Conservation (phyloP, 2,113 vertebrate species). For the Mesocricetus auratus region DNA sequence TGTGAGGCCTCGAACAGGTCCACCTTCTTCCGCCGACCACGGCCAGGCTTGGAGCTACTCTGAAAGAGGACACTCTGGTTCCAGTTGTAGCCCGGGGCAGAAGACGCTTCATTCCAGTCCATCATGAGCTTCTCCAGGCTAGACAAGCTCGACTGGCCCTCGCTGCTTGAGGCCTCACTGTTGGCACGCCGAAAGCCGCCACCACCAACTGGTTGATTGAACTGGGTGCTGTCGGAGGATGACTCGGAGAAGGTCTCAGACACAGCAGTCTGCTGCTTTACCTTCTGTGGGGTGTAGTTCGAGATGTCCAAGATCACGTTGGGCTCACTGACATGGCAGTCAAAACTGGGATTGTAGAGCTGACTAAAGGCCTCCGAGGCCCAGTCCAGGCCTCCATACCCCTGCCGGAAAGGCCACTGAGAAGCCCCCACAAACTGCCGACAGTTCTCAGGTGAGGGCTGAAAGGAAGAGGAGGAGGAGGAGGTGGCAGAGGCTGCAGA, state of each 20-base stretch:
- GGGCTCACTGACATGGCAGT: constrained; percentile 95
- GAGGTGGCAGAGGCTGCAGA: constrained; percentile 76
- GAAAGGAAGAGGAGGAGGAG: constrained; percentile 87
- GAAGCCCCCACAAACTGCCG: constrained; percentile 91
- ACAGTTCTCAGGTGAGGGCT: constrained; percentile 92
- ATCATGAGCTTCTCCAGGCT: constrained; percentile 99
- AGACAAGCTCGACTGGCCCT: constrained; percentile 96
- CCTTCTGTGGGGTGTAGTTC: constrained; percentile 99
- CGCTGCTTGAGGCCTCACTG: constrained; percentile 89
- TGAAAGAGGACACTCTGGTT: constrained; percentile 99
- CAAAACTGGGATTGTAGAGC: constrained; percentile 93
- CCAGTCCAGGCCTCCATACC: constrained; percentile 91
- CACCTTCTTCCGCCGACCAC: constrained; percentile 96
- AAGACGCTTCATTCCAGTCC: constrained; percentile 98
- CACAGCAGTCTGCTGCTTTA: constrained; percentile 93
- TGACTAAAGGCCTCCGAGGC: constrained; percentile 92
- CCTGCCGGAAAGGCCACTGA: constrained; percentile 96
- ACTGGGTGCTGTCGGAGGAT: constrained; percentile 97
- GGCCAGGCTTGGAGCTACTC: constrained; percentile 94
- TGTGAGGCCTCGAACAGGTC: constrained; percentile 93
- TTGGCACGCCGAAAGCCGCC: constrained; percentile 91
- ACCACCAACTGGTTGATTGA: constrained; percentile 87
- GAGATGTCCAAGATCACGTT: constrained; percentile 99
- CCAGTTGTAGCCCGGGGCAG: constrained; percentile 97
- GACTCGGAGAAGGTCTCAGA: constrained; percentile 96